phyloP scores from a whole-genome alignment of 2,113 vertebrate genomes.

The Nasalis larvatus region DNA sequence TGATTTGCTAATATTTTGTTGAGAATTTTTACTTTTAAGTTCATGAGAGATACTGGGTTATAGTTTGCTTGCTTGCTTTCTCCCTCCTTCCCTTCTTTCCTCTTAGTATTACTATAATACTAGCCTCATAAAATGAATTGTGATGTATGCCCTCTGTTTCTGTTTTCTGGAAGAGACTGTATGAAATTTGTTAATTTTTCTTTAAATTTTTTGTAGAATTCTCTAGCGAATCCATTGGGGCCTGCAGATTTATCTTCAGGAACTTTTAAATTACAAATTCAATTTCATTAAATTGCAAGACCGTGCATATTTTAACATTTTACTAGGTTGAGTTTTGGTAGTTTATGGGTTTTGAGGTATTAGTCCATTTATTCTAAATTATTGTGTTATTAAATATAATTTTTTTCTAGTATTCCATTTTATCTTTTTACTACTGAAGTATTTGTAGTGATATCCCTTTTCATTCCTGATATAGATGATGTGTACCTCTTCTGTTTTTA shows the following conservation, averaged over 20 bases:
- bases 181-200: neutral
- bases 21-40: neutral
- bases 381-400: neutral
- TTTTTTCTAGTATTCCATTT: neutral
- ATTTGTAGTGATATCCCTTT: neutral
- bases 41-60: neutral
- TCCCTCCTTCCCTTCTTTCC: neutral
- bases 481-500: neutral
- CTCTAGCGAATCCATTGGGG: neutral
- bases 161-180: neutral
- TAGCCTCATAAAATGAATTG: neutral
- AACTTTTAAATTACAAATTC: neutral
- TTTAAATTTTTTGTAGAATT: neutral
- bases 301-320: neutral
- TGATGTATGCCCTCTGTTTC: neutral
- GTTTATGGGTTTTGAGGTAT: neutral
- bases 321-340: neutral
- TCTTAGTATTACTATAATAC: neutral
- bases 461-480: neutral
- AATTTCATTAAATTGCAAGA: neutral
- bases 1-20: neutral
- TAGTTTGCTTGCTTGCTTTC: neutral
- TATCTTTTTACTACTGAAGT: neutral
- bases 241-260: neutral
- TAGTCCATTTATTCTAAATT: neutral